A percentile compares a stretch with the other conserved stretches of the same genome.
phyloP scores from a whole-genome alignment of 2,113 vertebrate genomes.

The Amphiprion percula region DNA sequence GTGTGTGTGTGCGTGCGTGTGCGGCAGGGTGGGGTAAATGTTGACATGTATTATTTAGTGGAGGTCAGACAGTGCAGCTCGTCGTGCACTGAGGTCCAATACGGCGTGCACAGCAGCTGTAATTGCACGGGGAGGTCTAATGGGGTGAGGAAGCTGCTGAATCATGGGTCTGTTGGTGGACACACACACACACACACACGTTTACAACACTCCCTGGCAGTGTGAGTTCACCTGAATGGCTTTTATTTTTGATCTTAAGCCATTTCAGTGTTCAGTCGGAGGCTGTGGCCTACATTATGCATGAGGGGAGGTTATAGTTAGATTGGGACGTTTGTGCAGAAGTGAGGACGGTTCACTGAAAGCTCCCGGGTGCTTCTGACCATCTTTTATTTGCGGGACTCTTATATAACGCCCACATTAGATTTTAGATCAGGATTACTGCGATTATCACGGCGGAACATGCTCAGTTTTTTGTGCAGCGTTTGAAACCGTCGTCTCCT shows the following conservation, averaged over 20 bases:
- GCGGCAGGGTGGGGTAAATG: slow-evolving; percentile 49
- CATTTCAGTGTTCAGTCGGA: too few species aligned
- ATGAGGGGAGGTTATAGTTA: too few species aligned
- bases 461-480: background rate
- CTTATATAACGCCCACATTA: background rate
- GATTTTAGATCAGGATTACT: background rate
- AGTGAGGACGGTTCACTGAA: background rate
- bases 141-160: slow-evolving; percentile 74
- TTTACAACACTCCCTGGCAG: background rate
- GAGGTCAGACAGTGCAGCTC: slow-evolving; percentile 54
- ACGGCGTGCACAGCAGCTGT: slow-evolving; percentile 50
- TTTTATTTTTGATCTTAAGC: background rate
- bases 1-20: slow-evolving; percentile 14
- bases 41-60: slow-evolving; percentile 71
- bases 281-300: background rate
- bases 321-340: too few species aligned
- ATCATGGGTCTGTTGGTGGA: slow-evolving; percentile 58
- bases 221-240: background rate
- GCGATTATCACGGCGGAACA: background rate
- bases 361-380: background rate
- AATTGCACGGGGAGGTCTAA: slow-evolving; percentile 49
- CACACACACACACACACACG: slow-evolving; percentile 9
- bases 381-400: background rate
- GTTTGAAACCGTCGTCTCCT: background rate
- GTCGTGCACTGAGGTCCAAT: slow-evolving; percentile 47